Evolutionary conservation across 2,797 vertebrate genomes (phyloP), one percentile per base, ranked within the genome.

Genomic region (Sebastes melanostomus): DNA sequence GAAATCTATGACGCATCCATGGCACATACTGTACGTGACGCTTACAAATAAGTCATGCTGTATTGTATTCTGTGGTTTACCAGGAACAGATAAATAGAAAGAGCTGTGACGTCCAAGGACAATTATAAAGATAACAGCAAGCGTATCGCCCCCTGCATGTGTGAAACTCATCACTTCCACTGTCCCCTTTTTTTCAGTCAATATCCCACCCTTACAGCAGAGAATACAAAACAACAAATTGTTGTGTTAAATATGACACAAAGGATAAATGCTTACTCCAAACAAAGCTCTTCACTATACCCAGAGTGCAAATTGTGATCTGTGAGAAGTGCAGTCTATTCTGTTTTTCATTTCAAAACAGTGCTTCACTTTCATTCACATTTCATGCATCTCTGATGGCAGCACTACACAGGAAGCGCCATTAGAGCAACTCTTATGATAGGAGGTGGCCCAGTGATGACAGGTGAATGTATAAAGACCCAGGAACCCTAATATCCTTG

Each of bases 401-500:
- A 70, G 68, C 30, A 42, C 32, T 38, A 72, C 46, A 77, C 42
- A 79, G 10, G 36, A 71, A 58, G 54, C 62, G 70, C 70, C 65
- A 77, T 88, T 85, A 81, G 46, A 72, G 65, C 1, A 75, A 34
- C 67, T 67, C 63, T 70, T 88, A 78, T 46, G 60, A 80, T 68
- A 24, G 66, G n/a, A 78, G 34, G 50, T 22, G 58, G 59, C 20
- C 67, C 62, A 29, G 13, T 32, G 65, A 77, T 56, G 62, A 80
- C 27, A 80, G 30, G 25, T 82, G 72, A 68, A 79, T 80, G 59
- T 60, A 76, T 25, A 77, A 86, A 81, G 60, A 83, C 58, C 60
- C 30, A 38, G 50, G 36, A 73, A 68, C 18, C 32, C n/a, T 11
- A 55, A 77, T 66, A 81, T 77, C 78, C 76, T 72, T 82, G 42